Evolutionary conservation across 1,140 invertebrate genomes (phyloP), one percentile per base, ranked within the genome.

Genomic region (Cataglyphis hispanica): DNA sequence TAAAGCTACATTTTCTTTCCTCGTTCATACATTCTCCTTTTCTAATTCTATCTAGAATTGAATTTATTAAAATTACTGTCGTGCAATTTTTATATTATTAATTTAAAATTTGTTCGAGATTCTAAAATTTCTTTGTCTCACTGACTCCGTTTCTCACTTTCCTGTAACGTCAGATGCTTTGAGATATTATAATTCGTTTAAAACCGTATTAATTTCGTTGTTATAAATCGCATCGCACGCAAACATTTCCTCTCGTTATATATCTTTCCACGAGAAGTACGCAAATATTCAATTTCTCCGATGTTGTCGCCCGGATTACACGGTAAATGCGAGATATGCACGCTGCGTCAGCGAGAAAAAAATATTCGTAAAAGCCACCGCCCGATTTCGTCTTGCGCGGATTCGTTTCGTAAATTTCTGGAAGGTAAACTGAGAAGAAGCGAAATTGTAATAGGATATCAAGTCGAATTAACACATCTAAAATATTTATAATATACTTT

Each of bases 41-140:
- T 7, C 11, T 19, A n/a, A 50, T 50, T 50, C 16, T 19, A 50
- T 50, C 46, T n/a, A n/a, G 64, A 66, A 66, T 78, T 16, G n/a
- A 11, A 77, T 66, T 13, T 13, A 31, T 64, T 78, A 78, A 50
- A 64, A 16, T 34, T 53, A 40, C 13, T 3, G 16, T 4, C n/a
- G 10, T 11, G 43, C 19, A 34, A n/a, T 78, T 78, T 66, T 7
- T 56, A 78, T 63, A 19, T 80, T 67, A 67, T 56, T 58, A 66
- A 78, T 56, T 40, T 19, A 58, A 3, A 80, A n/a, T 69, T 56
- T 6, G 63, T 40, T 2, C 13, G 6, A 69, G n/a, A 66, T 78
- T 80, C 22, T 16, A 6, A 67, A 27, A 22, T 67, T 5, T 8
- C 76, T 67, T 67, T 56, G 46, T 43, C 22, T 43, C 22, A 56